Evolutionary conservation across 2,888 invertebrate genomes (phyloP).

Genomic region (Caenorhabditis afra): DNA sequence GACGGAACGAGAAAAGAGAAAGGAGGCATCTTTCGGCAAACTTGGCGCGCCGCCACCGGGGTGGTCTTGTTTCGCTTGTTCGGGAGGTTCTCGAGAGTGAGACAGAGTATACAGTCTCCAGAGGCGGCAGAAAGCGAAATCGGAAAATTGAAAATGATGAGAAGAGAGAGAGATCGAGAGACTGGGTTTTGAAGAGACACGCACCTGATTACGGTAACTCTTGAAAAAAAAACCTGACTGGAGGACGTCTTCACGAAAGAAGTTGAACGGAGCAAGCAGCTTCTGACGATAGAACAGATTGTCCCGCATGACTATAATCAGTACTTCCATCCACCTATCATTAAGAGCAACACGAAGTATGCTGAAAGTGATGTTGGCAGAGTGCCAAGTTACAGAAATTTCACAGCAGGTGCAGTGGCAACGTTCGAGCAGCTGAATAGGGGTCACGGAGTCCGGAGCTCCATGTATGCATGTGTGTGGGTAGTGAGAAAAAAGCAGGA

Average conservation of each 20-base stretch:
- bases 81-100: slow-evolving; percentile 32
- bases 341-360: background rate
- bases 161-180: slow-evolving; percentile 33
- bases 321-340: background rate
- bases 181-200: slow-evolving; percentile 10
- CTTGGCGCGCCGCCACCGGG: slow-evolving; percentile 49
- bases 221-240: background rate
- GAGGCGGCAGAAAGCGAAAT: slow-evolving; percentile 25
- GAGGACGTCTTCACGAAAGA: background rate
- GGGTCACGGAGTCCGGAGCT: slow-evolving; percentile 18
- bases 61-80: slow-evolving; percentile 44
- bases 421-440: slow-evolving; percentile 57
- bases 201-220: slow-evolving; percentile 42
- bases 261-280: background rate
- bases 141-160: slow-evolving; percentile 13
- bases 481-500: slow-evolving; percentile 46
- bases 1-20: slow-evolving; percentile 29
- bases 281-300: too few relatives aligned
- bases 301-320: too few relatives aligned
- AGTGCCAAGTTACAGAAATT: slow-evolving; percentile 13
- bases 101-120: slow-evolving; percentile 9
- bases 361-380: slow-evolving; percentile 21
- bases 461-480: slow-evolving; percentile 44
- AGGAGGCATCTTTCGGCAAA: slow-evolving; percentile 31
- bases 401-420: slow-evolving; percentile 31